phyloP scores from a whole-genome alignment of 2,888 invertebrate species.

The Eupithecia subumbrata region DNA sequence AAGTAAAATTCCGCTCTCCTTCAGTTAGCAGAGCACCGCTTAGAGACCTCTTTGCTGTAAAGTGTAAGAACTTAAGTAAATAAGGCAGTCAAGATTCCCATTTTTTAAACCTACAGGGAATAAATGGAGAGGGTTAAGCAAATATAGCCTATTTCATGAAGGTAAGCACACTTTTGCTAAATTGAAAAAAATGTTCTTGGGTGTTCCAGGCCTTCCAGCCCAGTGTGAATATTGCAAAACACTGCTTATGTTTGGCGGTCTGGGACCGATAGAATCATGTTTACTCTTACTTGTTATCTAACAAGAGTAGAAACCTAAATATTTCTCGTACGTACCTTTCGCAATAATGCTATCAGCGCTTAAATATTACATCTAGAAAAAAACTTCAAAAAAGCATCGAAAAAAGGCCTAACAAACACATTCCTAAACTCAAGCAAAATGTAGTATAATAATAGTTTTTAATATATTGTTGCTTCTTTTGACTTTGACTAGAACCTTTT shows the following conservation, averaged over 20 bases:
- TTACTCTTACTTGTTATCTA: not conserved
- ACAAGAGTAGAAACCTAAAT: not conserved
- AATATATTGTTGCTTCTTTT: no score
- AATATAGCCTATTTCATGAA: slow-evolving; percentile 8
- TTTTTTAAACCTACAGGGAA: slow-evolving; percentile 20
- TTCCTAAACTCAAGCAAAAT: not conserved
- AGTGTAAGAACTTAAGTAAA: slow-evolving; percentile 33
- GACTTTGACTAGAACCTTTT: not conserved
- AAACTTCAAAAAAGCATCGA: no score
- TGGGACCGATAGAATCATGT: not conserved
- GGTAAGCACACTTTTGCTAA: not conserved
- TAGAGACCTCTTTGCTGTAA: slow-evolving; percentile 34
- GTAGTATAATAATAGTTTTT: not conserved
- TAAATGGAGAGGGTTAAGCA: slow-evolving; percentile 11
- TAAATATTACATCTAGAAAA: not conserved
- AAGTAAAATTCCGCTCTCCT: slow-evolving; percentile 28
- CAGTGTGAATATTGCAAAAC: slow-evolving; percentile 8
- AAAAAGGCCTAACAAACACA: no score
- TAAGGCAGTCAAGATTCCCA: slow-evolving; percentile 20
- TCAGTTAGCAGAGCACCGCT: slow-evolving; percentile 26
- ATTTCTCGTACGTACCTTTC: not conserved
- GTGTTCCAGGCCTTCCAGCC: not conserved
- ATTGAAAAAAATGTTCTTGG: slow-evolving; percentile 3
- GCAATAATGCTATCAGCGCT: not conserved
- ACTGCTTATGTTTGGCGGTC: not conserved